Percentiles rank a stretch among this genome's conserved stretches.
Evolutionary conservation across 1,140 invertebrate genomes (phyloP).

Genomic region (Drosophila lowei): DNA sequence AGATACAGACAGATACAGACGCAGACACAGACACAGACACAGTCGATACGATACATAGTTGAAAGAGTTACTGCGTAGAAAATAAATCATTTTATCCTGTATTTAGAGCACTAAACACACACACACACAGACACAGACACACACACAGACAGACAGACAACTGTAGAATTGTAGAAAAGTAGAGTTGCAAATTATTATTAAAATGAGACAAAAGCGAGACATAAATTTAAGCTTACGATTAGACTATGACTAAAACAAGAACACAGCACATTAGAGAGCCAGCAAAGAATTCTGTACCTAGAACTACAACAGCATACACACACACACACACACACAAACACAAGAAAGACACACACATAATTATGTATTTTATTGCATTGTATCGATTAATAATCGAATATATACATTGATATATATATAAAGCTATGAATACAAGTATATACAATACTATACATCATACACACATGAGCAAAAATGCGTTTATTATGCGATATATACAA

Average conservation of each 20-base stretch:
- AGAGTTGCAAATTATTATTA: conserved; percentile 71
- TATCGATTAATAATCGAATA: conserved; percentile 46
- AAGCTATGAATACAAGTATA: conserved; percentile 58
- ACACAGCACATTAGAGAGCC: conserved; percentile 67
- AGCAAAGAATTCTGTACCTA: conserved; percentile 76
- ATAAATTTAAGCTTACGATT: conserved; percentile 73
- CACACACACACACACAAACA: conserved; percentile 26
- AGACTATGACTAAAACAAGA: conserved; percentile 40
- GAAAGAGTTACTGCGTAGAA: conserved; percentile 69
- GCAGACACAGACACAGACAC: conserved; percentile 12
- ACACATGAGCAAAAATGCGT: conserved; percentile 57
- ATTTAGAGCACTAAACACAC: conserved; percentile 64
- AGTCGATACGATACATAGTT: conserved; percentile 50
- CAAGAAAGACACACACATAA: conserved; percentile 30
- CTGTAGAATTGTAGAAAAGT: conserved; percentile 76
- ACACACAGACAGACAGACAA: conserved; percentile 40
- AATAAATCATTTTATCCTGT: conserved; percentile 74
- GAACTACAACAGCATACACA: conserved; percentile 53
- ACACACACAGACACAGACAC: neutral
- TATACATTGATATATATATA: conserved; percentile 52
- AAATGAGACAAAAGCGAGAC: conserved; percentile 37
- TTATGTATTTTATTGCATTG: conserved; percentile 68
- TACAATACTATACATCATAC: conserved; percentile 30
- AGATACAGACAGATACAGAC: conserved; percentile 17
- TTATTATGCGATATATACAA: conserved; percentile 65